Percentiles rank a stretch among this genome's conserved stretches.
Conservation (phyloP, 2,113 vertebrate genomes). For the Galbula dea region DNA sequence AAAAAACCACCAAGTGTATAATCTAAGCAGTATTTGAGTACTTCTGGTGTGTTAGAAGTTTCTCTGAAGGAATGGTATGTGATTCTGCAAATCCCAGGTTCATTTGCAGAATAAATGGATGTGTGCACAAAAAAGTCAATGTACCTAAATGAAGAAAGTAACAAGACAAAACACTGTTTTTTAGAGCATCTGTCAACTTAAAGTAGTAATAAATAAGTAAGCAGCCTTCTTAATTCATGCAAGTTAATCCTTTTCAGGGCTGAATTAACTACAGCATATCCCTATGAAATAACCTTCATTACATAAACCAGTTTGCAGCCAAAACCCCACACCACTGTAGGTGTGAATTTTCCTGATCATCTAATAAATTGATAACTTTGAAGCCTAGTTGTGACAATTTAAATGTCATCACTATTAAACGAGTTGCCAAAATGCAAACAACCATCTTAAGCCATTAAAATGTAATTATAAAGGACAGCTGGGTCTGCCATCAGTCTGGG, state of each 20-base stretch:
- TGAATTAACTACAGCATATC: slow-evolving; percentile 46
- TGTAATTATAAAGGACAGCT: slow-evolving; percentile 67
- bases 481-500: slow-evolving; percentile 54
- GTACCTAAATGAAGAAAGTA: slow-evolving; percentile 29
- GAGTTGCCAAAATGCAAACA: slow-evolving; percentile 69
- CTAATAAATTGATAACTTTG: slow-evolving; percentile 69
- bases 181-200: slow-evolving; percentile 44
- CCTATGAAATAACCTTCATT: slow-evolving; percentile 38
- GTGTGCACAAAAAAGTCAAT: background rate
- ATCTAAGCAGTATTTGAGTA: background rate
- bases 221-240: slow-evolving; percentile 27
- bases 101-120: slow-evolving; percentile 12
- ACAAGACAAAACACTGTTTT: slow-evolving; percentile 37
- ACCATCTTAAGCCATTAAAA: slow-evolving; percentile 63
- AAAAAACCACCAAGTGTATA: background rate
- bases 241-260: slow-evolving; percentile 39
- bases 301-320: slow-evolving; percentile 46
- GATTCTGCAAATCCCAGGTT: slow-evolving; percentile 25
- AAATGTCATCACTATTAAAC: slow-evolving; percentile 71
- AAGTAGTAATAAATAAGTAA: slow-evolving; percentile 50
- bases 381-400: slow-evolving; percentile 66
- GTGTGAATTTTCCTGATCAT: slow-evolving; percentile 60
- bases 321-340: slow-evolving; percentile 22
- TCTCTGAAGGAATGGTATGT: background rate
- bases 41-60: background rate